Evolutionary conservation across 1,140 invertebrate genomes (phyloP), one percentile per base, ranked within the genome.

Genomic region (Heliconius nattereri): DNA sequence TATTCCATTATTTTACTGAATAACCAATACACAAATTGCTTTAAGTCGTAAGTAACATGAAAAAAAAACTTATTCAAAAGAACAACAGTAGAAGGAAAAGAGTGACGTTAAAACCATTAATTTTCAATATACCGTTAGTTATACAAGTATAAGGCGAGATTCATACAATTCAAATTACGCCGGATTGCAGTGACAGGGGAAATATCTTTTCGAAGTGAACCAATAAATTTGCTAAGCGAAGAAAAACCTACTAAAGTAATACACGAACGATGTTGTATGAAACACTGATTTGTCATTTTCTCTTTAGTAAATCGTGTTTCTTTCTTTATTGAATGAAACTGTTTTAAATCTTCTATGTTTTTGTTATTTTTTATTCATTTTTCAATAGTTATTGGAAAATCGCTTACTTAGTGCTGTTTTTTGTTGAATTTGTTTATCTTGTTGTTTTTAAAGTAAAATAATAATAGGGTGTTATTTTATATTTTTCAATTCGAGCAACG

Each of bases 161-260:
- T 66, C 71, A 76, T 80, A 80, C 71, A 77, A 80, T 80, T 73
- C 75, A 73, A 80, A 77, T 80, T 77, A 77, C 71, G 74, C 78
- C 78, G 75, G 71, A 77, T 80, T 80, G 79, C 54, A 76, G 79
- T 60, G 79, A 80, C 75, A 72, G 79, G 35, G 16, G 32, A 75
- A 77, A 80, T 77, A 77, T 80, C 57, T 75, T 49, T 78, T 29
- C 45, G 35, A 54, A 74, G 54, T 60, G 72, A 40, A 73, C 72
- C 71, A 20, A 75, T 79, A 79, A 79, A 79, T 78, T 78, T 78
- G 37, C 54, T 75, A 71, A 75, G 78, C 26, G 37, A 71, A 72
- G 70, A 78, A 72, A 72, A 60, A 78, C 29, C 7, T 23, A 52
- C 40, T 45, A 45, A 45, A 45, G 75, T 60, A 75, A 29, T 72